A percentile compares a stretch with the other conserved stretches of the same genome.
These are phyloP conservation scores for Meloidogyne exigua DNA, from an alignment of 1,140 invertebrate genomes.

Conservation along the genomic window DNA sequence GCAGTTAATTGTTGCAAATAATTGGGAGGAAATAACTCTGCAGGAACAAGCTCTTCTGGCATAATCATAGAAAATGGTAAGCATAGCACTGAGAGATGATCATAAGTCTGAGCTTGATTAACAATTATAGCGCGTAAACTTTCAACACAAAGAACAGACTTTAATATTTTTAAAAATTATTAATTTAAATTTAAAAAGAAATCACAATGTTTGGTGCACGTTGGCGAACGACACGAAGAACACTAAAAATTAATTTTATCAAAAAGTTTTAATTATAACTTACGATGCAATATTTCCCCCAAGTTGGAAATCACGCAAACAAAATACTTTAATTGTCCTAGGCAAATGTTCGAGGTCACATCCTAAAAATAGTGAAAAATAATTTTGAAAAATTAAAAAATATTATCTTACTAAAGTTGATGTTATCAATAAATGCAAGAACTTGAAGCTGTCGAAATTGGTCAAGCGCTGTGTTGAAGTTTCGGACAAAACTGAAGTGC, in stretches of 20 bases:
- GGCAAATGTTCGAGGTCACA: neutral
- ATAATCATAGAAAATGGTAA: neutral
- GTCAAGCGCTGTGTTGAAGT: neutral
- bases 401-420: neutral
- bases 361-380: neutral
- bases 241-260: neutral
- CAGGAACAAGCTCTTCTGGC: neutral
- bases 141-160: neutral
- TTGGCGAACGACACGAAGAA: neutral
- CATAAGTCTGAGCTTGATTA: neutral
- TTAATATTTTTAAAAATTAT: neutral
- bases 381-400: neutral
- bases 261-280: neutral
- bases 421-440: neutral
- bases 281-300: neutral
- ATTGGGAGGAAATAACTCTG: neutral
- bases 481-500: neutral
- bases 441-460: neutral
- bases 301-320: neutral
- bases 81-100: neutral
- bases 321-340: neutral
- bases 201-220: neutral
- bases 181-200: neutral
- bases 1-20: neutral
- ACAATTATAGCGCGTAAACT: neutral